These are phyloP conservation scores for Auanema sp. DNA, from an alignment of 2,888 invertebrate species.

Conservation along the genomic window DNA sequence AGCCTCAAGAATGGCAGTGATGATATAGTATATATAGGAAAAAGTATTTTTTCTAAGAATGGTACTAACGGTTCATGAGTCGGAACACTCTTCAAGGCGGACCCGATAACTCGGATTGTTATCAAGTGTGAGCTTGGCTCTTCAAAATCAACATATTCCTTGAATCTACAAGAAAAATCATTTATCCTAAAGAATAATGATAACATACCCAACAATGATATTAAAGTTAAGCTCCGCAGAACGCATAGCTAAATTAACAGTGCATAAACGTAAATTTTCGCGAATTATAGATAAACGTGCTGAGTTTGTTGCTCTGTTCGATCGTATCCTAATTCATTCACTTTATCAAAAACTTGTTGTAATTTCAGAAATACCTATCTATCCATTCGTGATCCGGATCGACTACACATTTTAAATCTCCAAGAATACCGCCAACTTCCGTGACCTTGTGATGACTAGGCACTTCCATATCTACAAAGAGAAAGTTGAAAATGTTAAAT, in stretches of 20 bases:
- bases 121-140: slow-evolving; percentile 29
- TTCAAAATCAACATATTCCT: slow-evolving; percentile 40
- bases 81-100: slow-evolving; percentile 26
- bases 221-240: slow-evolving; percentile 33
- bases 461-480: slow-evolving; percentile 17
- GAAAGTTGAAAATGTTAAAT: not conserved
- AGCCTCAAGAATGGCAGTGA: slow-evolving; percentile 22
- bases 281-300: slow-evolving; percentile 75
- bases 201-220: slow-evolving; percentile 30
- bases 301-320: slow-evolving; percentile 93
- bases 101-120: slow-evolving; percentile 35
- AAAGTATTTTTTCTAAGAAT: slow-evolving; percentile 22
- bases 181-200: not conserved
- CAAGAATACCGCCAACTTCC: slow-evolving; percentile 48
- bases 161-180: slow-evolving; percentile 24
- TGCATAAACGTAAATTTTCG: slow-evolving; percentile 27
- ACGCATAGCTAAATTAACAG: slow-evolving; percentile 31
- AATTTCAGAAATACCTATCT: slow-evolving; percentile 73
- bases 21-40: slow-evolving; percentile 34
- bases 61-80: not conserved
- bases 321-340: slow-evolving; percentile 73
- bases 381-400: slow-evolving; percentile 99
- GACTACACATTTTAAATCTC: slow-evolving; percentile 71
- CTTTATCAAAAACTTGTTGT: not conserved
- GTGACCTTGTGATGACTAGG: slow-evolving; percentile 22